Evolutionary conservation across 2,113 vertebrate genomes (phyloP).

Genomic region (Lamprotornis superbus): DNA sequence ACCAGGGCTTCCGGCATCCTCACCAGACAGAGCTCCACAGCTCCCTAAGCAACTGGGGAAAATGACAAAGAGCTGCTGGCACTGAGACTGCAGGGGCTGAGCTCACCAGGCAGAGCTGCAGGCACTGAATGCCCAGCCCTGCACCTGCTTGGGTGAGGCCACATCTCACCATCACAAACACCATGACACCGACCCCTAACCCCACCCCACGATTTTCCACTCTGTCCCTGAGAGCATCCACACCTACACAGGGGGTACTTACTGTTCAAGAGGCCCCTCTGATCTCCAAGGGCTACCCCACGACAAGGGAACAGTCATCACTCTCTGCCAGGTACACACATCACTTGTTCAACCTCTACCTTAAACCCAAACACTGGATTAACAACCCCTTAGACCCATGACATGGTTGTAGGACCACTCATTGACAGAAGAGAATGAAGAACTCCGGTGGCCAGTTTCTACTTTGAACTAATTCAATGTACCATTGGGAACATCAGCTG

Average conservation of each 20-base stretch:
- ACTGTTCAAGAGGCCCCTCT: not conserved
- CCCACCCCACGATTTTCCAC: not conserved
- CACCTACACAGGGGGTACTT: not conserved
- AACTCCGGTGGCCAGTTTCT: not conserved
- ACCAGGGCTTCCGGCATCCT: not conserved
- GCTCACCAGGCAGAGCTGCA: not conserved
- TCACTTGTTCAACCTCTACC: not conserved
- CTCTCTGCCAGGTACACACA: not conserved
- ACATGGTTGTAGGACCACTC: not conserved
- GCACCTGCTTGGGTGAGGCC: not conserved
- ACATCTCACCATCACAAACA: not conserved
- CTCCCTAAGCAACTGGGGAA: not conserved
- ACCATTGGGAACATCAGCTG: not conserved
- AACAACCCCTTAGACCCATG: not conserved
- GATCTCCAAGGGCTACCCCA: not conserved
- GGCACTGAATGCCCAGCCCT: not conserved
- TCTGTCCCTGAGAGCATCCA: not conserved
- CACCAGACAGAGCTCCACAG: not conserved
- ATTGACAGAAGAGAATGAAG: not conserved
- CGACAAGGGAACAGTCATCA: not conserved
- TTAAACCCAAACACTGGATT: not conserved
- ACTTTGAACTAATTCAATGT: not conserved
- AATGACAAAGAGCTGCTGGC: not conserved
- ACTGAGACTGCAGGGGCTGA: not conserved
- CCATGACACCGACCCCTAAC: not conserved